Evolutionary conservation across 2,888 invertebrate species (phyloP).

Genomic region (Drepanosiphum platanoidis): DNA sequence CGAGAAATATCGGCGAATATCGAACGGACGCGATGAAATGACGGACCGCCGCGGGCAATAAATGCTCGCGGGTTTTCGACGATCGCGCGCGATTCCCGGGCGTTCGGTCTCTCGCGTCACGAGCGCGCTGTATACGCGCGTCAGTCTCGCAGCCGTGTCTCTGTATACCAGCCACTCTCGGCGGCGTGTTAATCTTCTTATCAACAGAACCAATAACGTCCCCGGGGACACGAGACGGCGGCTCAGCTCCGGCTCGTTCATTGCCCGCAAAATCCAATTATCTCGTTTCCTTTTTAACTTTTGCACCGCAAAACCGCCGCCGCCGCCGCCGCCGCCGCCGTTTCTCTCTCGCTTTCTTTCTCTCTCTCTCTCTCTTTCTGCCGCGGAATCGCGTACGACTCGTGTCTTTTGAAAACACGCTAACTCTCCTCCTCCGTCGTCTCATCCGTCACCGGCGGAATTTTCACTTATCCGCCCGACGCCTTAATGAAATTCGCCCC

Average conservation of each 20-base stretch:
- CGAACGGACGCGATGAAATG: too few relatives aligned
- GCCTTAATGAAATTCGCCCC: conserved; percentile 52
- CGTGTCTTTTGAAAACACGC: conserved; percentile 55
- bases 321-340: not conserved
- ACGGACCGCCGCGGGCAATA: too few relatives aligned
- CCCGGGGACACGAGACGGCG: conserved; percentile 31
- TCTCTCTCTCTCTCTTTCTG: too few relatives aligned
- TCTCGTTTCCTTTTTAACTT: conserved; percentile 62
- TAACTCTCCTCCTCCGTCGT: not conserved
- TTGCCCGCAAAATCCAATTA: conserved; percentile 62
- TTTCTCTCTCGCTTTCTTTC: too few relatives aligned
- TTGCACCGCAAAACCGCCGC: conserved; percentile 31
- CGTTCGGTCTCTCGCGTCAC: too few relatives aligned
- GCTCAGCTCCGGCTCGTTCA: conserved; percentile 39
- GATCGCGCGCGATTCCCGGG: not conserved
- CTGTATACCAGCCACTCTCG: conserved; percentile 29
- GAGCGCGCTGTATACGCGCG: conserved; percentile 29
- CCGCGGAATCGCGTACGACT: too few relatives aligned
- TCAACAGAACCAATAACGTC: conserved; percentile 61
- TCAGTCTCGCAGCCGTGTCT: conserved; percentile 17
- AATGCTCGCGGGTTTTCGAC: not conserved
- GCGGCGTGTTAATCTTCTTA: conserved; percentile 60
- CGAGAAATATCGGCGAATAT: too few relatives aligned
- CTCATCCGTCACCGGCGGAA: conserved; percentile 39
- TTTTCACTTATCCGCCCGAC: conserved; percentile 56